phyloP scores from a whole-genome alignment of 1,140 invertebrate genomes.

The Drosophila nannoptera region DNA sequence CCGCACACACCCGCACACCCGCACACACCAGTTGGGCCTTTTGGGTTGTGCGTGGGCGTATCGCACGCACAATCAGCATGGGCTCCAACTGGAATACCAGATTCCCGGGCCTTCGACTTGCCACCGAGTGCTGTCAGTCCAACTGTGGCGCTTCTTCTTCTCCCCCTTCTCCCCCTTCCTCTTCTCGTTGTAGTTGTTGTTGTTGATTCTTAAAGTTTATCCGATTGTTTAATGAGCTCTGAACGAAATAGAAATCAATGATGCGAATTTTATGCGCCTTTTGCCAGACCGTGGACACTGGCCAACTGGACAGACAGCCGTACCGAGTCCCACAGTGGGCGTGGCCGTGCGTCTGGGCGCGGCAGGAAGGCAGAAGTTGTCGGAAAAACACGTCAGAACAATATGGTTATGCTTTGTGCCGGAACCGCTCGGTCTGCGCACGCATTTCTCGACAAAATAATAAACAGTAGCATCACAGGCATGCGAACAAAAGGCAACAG shows the following conservation, averaged over 20 bases:
- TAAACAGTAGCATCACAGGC: constrained; percentile 36
- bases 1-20: too few relatives aligned
- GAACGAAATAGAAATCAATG: constrained; percentile 61
- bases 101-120: background rate
- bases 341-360: background rate
- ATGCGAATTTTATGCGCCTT: constrained; percentile 57
- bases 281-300: constrained; percentile 26
- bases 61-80: constrained; percentile 43
- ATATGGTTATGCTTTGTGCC: constrained; percentile 46
- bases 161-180: too few relatives aligned
- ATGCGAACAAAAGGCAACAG: constrained; percentile 25
- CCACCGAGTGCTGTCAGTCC: constrained; percentile 28
- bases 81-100: constrained; percentile 17
- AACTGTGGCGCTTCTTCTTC: constrained; percentile 22
- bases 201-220: constrained; percentile 53
- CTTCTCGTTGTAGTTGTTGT: constrained; percentile 10
- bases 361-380: too few relatives aligned
- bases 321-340: background rate
- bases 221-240: constrained; percentile 61
- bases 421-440: constrained; percentile 13
- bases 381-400: constrained; percentile 35
- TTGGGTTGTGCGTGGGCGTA: constrained; percentile 17
- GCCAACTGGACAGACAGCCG: constrained; percentile 7
- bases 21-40: background rate
- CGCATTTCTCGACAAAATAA: constrained; percentile 53